Evolutionary conservation across 2,113 vertebrate species (phyloP).

Genomic region (Callipepla californica): DNA sequence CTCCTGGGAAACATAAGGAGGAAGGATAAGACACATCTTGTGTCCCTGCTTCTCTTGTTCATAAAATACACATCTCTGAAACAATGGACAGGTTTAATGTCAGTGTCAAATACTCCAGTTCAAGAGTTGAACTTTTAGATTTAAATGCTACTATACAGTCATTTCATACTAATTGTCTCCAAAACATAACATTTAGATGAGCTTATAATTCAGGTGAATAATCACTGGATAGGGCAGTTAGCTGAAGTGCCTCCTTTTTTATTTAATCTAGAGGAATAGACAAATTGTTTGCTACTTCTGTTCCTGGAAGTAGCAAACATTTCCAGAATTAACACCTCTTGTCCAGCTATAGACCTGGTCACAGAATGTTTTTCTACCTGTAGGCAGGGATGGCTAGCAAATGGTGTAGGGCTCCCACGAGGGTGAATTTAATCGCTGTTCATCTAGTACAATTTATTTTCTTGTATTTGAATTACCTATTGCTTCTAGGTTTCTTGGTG

Average conservation of each 20-base stretch:
- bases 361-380: not conserved
- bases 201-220: not conserved
- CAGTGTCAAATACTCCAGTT: not conserved
- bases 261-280: not conserved
- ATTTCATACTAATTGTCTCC: not conserved
- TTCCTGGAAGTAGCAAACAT: not conserved
- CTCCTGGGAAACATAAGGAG: not conserved
- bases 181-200: not conserved
- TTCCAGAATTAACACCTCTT: not conserved
- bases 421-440: not conserved
- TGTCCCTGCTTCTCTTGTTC: not conserved
- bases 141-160: not conserved
- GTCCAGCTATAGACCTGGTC: accelerated
- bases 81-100: not conserved
- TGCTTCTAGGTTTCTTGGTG: not conserved
- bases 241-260: not conserved
- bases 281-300: not conserved
- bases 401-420: not conserved
- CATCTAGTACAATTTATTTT: not conserved
- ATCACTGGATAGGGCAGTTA: not conserved
- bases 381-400: not conserved
- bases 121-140: not conserved
- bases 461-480: not conserved
- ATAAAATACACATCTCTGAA: not conserved
- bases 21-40: not conserved